These are phyloP conservation scores for Leptopilina myrica DNA, from an alignment of 2,888 invertebrate genomes.

Conservation along the genomic window DNA sequence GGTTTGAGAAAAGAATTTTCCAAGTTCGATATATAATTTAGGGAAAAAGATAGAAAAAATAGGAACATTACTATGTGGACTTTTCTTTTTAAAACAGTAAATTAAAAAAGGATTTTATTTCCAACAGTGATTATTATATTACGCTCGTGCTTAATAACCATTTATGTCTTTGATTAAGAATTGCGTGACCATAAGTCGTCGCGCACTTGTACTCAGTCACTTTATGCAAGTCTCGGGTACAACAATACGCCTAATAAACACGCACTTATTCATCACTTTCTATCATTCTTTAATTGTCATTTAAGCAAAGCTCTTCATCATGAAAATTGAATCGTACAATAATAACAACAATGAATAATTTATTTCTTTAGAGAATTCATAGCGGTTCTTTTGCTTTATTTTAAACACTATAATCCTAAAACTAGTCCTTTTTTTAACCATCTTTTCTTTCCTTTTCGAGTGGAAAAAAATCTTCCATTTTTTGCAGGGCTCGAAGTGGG, in stretches of 20 bases:
- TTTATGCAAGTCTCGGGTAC: slow-evolving; percentile 3
- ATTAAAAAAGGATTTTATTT: no score
- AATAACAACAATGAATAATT: neutral
- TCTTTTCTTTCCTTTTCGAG: no score
- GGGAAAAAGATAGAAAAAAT: no score
- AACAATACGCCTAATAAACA: slow-evolving; percentile 12
- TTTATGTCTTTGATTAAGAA: slow-evolving; percentile 9
- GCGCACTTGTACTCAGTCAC: slow-evolving; percentile 9
- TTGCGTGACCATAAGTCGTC: slow-evolving; percentile 12
- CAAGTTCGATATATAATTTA: no score
- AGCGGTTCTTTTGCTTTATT: no score
- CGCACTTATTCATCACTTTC: slow-evolving; percentile 8
- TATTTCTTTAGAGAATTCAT: neutral
- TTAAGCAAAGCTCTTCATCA: neutral
- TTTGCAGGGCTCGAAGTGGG: no score
- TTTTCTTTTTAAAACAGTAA: no score
- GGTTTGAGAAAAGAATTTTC: no score
- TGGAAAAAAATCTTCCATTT: no score
- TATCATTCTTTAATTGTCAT: neutral
- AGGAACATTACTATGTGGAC: no score
- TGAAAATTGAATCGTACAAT: neutral
- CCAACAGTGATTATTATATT: neutral
- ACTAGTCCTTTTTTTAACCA: no score
- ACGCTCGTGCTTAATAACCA: slow-evolving; percentile 12
- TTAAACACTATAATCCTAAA: no score